Base-by-base conservation (phyloP, 2,888 invertebrate species). In the Liopterus haemorrhoidalis region DNA sequence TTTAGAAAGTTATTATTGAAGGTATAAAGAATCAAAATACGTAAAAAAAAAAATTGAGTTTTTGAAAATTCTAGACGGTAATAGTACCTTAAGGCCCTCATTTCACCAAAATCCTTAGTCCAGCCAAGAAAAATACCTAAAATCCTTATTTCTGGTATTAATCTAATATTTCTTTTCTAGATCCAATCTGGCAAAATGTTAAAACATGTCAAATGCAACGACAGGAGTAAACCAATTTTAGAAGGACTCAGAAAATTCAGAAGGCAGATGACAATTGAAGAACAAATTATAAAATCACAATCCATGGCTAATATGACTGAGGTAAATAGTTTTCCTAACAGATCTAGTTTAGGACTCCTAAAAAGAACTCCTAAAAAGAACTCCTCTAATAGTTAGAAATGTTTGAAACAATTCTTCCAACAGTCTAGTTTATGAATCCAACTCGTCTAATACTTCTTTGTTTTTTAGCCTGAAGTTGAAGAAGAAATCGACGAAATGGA, bases 191-290 rank as follows among this genome's bases (percentile, higher is more conserved):
- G 92, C 39, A 70, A 90, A 0, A 78, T 70, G 56, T 70, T 92
- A 56, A 86, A 85, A 61, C 81, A 79, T 54, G 81, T 81, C 0
- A 82, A 79, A 64, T 84, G 84, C 4, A 89, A 91, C 61, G 92
- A 92, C 62, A 79, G 91, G 55, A 91, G 90, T 64, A 88, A 78
- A 69, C 91, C 91, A 2, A 76, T 85, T 52, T 67, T 92, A 51
- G 83, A 82, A 58, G 91, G 92, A 47, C 70, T 92, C 52, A 75
- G 89, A 42, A 91, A 90, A 67, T 89, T 92, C 70, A 76, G 91
- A 43, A 75, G 90, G 58, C 91, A 91, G 66, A 79, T 89, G 80
- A 91, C 91, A 1, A 86, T 90, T 54, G 91, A 91, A 61, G 90
- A 91, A 62, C 87, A 89, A 68, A 81, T 88, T 32, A 85, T 85